Evolutionary conservation across 2,113 vertebrate genomes (phyloP), one percentile per base, ranked within the genome.

Genomic region (Thalassoma bifasciatum): DNA sequence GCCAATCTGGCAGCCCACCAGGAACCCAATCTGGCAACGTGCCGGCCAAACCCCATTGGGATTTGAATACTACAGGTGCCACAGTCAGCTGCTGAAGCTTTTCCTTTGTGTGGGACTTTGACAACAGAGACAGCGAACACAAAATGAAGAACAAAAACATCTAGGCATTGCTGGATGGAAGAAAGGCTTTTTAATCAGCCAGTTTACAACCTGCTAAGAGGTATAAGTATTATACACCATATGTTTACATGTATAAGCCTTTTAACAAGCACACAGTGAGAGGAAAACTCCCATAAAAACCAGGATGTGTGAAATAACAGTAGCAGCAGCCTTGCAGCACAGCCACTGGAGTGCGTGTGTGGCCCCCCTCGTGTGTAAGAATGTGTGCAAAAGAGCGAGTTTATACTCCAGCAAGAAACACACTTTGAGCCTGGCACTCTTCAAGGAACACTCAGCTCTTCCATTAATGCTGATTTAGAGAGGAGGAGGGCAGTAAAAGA

Each of bases 261-360:
- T 85, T 91, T 89, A 86, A 90, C 79, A 46, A 81, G 88, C 77
- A 50, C 73, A 72, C 66, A 63, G 82, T 12, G 76, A 83, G 72
- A 84, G 82, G 74, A 88, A 88, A 87, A 63, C 77, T 66, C 60
- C 53, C 75, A 86, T 88, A 88, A 91, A 90, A 84, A 37, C 46
- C 85, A 88, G 82, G 76, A 86, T 75, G 83, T 86, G 83, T 86
- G 82, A 88, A 88, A 57, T 51, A 89, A 81, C 83, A 82, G 87
- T 74, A 83, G 85, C 89, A 71, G 77, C 69, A 75, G 62, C 66
- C 47, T 75, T 19, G n/a, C 37, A 42, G 49, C 47, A 26, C 40
- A 61, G 75, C n/a, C 58, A 37, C 10, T 40, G 19, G 50, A 59
- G 49, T 36, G 40, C 26, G 38, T 44, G 77, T 46, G 49, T 47